phyloP scores from a whole-genome alignment of 2,113 vertebrate species.

The Malurus elegans region DNA sequence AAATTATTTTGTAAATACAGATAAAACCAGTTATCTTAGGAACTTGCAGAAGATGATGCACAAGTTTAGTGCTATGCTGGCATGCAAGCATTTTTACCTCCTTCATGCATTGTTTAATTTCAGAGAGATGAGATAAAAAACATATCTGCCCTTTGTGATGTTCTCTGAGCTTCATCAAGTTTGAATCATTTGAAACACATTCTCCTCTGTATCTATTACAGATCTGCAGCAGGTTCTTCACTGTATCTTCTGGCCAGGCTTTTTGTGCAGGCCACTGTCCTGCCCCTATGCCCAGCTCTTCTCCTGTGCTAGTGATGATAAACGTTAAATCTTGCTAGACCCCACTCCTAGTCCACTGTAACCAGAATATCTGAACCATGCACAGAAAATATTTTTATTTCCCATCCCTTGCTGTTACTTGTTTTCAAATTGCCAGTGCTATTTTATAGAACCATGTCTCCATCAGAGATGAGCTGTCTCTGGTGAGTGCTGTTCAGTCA shows the following conservation, averaged over 20 bases:
- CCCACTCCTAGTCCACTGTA: neutral
- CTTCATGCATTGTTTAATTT: neutral
- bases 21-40: neutral
- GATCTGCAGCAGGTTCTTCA: neutral
- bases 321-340: neutral
- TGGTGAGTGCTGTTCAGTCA: neutral
- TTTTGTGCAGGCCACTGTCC: neutral
- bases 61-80: neutral
- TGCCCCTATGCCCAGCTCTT: neutral
- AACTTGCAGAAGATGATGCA: neutral
- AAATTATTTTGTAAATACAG: neutral
- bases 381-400: neutral
- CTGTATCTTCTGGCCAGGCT: neutral
- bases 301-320: neutral
- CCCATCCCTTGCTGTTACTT: neutral
- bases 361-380: neutral
- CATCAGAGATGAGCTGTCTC: neutral
- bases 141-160: neutral
- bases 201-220: rapidly evolving
- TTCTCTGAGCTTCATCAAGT: neutral
- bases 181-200: neutral
- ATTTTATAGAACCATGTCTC: neutral
- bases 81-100: neutral
- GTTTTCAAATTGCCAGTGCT: neutral
- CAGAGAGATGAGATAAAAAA: neutral